Percentiles rank a stretch among this genome's conserved stretches.
Conservation (phyloP, 2,113 vertebrate species). For the Gavia stellata region DNA sequence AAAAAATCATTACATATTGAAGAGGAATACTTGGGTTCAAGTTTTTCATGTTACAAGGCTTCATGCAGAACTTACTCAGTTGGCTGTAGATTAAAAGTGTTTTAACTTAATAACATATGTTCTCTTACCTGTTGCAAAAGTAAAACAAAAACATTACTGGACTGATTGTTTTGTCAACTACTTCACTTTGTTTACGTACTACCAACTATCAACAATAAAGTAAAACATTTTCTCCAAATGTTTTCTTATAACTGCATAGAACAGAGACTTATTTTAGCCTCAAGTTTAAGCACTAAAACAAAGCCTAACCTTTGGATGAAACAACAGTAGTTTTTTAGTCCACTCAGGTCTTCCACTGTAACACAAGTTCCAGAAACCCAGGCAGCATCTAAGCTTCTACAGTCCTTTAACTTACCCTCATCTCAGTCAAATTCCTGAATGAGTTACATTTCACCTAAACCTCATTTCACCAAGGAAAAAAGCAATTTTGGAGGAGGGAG, state of each 20-base stretch:
- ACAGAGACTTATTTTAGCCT: neutral
- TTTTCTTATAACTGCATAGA: neutral
- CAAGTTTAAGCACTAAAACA: neutral
- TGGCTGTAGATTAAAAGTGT: neutral
- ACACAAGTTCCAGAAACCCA: neutral
- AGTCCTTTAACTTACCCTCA: neutral
- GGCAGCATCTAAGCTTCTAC: rapidly evolving
- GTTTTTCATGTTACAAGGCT: neutral
- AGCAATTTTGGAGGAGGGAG: neutral
- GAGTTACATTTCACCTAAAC: neutral
- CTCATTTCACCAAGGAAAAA: neutral
- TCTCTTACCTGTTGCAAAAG: neutral
- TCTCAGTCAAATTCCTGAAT: neutral
- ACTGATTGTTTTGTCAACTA: neutral
- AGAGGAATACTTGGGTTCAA: neutral
- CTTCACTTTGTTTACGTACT: neutral
- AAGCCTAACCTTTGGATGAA: neutral
- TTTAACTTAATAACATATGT: neutral
- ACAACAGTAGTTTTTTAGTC: neutral
- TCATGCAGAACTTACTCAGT: neutral
- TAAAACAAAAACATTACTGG: rapidly evolving
- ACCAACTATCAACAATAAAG: neutral
- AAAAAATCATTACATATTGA: neutral
- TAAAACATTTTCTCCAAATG: neutral
- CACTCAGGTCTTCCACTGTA: neutral